These are phyloP conservation scores for Sinella curviseta DNA, from an alignment of 1,140 invertebrate species.

Conservation along the genomic window DNA sequence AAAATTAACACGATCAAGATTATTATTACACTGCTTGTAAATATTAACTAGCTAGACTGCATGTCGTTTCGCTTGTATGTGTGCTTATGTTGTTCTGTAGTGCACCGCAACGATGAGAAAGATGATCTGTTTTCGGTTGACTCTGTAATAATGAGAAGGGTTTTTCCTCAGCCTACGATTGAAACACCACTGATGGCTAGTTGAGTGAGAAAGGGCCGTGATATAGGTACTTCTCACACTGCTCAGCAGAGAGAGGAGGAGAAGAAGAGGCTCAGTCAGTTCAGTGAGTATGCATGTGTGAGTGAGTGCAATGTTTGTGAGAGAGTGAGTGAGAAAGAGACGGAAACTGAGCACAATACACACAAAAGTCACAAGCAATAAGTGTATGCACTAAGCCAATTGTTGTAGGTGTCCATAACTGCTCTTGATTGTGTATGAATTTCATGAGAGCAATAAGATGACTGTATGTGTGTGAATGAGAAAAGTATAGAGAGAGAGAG, in stretches of 20 bases:
- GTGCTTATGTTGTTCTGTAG: too few relatives aligned
- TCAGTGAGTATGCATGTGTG: background rate
- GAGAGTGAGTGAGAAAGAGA: conserved; percentile 1
- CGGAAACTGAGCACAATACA: conserved; percentile 3
- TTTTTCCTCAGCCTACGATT: conserved; percentile 3
- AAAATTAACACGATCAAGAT: too few relatives aligned
- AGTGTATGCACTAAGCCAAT: background rate
- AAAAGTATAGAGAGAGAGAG: background rate
- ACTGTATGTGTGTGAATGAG: background rate
- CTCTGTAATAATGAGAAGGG: background rate
- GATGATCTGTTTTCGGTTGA: background rate
- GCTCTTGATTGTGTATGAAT: conserved; percentile 17
- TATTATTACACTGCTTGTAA: too few relatives aligned
- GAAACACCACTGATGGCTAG: background rate
- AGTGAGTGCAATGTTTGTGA: background rate
- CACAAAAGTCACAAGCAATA: conserved; percentile 8
- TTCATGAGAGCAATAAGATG: background rate
- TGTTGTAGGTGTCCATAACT: conserved; percentile 13
- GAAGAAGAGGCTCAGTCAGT: too few relatives aligned
- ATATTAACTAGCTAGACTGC: too few relatives aligned
- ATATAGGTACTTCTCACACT: background rate
- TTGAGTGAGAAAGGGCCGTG: conserved; percentile 2
- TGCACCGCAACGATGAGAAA: background rate
- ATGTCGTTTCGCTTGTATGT: too few relatives aligned
- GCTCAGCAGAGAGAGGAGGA: background rate